A percentile compares a stretch with the other conserved stretches of the same genome.
Conservation (phyloP, 1,140 invertebrate genomes). For the Stegodyphus dumicola region DNA sequence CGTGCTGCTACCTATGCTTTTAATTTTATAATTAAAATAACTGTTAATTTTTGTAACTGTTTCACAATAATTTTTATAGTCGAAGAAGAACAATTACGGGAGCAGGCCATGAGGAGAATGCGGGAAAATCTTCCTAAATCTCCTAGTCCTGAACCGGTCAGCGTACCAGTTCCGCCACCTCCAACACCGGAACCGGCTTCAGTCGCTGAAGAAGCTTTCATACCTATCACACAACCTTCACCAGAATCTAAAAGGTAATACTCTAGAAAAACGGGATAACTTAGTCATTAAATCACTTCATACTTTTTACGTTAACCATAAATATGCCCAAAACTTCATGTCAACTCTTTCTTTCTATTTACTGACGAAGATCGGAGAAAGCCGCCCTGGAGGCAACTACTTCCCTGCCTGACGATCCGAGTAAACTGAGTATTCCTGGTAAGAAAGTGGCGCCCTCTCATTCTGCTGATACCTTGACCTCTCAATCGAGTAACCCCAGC, state of each 20-base stretch:
- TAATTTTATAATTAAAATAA: no score
- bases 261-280: neutral
- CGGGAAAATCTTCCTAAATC: slow-evolving; percentile 47
- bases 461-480: slow-evolving; percentile 71
- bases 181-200: slow-evolving; percentile 62
- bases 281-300: neutral
- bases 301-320: no score
- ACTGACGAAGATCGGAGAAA: slow-evolving; percentile 23
- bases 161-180: slow-evolving; percentile 63
- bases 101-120: slow-evolving; percentile 60
- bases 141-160: slow-evolving; percentile 60
- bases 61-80: slow-evolving; percentile 38
- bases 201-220: slow-evolving; percentile 13
- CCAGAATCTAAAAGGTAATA: slow-evolving; percentile 33
- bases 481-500: slow-evolving; percentile 72
- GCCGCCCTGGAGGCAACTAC: slow-evolving; percentile 18
- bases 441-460: slow-evolving; percentile 73
- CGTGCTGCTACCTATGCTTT: no score
- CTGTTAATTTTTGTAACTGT: no score
- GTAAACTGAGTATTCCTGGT: slow-evolving; percentile 50
- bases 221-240: slow-evolving; percentile 34
- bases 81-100: slow-evolving; percentile 63
- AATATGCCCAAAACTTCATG: neutral
- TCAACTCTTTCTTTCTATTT: neutral
- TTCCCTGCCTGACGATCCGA: slow-evolving; percentile 50